phyloP scores from a whole-genome alignment of 2,113 vertebrate species.

The Sarotherodon lohbergeri region DNA sequence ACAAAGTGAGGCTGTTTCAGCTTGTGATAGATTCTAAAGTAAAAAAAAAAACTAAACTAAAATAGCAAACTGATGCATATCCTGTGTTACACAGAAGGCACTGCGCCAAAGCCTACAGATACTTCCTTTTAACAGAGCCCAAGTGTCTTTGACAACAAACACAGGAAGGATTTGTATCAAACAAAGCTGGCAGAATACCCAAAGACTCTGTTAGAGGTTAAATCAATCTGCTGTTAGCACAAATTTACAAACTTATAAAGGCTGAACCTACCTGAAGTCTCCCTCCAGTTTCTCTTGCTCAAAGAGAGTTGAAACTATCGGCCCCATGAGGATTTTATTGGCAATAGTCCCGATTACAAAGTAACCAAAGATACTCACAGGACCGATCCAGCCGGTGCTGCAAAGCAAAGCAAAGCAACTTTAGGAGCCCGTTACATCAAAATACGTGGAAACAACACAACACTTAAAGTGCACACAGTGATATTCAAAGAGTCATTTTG shows the following conservation, averaged over 20 bases:
- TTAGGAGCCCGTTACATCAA: background rate
- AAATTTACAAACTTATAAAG: background rate
- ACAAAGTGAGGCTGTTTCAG: background rate
- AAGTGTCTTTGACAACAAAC: background rate
- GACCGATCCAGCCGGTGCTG: slow-evolving; percentile 94
- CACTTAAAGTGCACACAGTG: background rate
- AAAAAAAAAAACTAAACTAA: background rate
- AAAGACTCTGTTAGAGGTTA: background rate
- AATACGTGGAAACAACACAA: background rate
- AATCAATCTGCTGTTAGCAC: background rate
- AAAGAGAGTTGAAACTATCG: slow-evolving; percentile 87
- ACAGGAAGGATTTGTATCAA: background rate
- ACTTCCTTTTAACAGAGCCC: slow-evolving; percentile 20
- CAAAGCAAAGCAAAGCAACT: background rate
- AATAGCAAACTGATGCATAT: background rate
- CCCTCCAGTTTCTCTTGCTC: slow-evolving; percentile 96
- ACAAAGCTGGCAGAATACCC: background rate
- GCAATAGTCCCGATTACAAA: slow-evolving; percentile 85
- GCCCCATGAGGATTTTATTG: slow-evolving; percentile 91
- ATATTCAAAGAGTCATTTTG: background rate
- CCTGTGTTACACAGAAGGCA: background rate
- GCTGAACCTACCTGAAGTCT: slow-evolving; percentile 81
- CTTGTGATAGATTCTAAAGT: background rate
- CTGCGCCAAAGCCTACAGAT: background rate
- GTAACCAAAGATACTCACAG: slow-evolving; percentile 88